These are phyloP conservation scores for Hapalemur alaotrensis DNA, from an alignment of 2,797 vertebrate genomes.

Conservation along the genomic window DNA sequence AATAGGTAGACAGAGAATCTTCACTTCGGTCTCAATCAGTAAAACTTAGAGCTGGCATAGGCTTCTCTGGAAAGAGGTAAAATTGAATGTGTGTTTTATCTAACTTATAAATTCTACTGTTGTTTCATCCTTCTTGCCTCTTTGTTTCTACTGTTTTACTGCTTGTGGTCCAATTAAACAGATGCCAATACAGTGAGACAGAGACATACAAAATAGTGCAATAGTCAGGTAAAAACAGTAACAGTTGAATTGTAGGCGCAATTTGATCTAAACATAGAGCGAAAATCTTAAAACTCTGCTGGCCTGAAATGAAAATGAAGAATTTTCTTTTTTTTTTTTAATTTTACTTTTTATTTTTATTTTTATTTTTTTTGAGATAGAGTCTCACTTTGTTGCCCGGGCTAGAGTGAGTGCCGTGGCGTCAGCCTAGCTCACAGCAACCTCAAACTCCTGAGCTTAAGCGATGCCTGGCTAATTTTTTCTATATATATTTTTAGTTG, in stretches of 20 bases:
- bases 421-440: too few species aligned
- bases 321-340: background rate
- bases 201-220: background rate
- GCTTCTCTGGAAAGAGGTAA: background rate
- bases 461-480: too few species aligned
- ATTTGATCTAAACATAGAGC: slow-evolving; percentile 7
- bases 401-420: too few species aligned
- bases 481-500: too few species aligned
- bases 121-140: background rate
- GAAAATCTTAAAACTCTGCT: background rate
- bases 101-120: slow-evolving; percentile 2
- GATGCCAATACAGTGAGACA: background rate
- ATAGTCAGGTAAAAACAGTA: background rate
- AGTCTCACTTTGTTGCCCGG: too few species aligned
- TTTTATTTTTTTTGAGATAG: too few species aligned
- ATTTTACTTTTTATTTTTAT: too few species aligned
- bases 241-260: background rate
- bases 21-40: background rate
- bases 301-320: background rate
- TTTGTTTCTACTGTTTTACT: slow-evolving; percentile 24
- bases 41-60: background rate
- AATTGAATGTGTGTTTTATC: slow-evolving; percentile 31
- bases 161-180: slow-evolving; percentile 15
- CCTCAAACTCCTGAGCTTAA: too few species aligned
- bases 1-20: background rate